These are phyloP conservation scores for Molothrus ater DNA, from an alignment of 2,797 vertebrate species.

Conservation along the genomic window DNA sequence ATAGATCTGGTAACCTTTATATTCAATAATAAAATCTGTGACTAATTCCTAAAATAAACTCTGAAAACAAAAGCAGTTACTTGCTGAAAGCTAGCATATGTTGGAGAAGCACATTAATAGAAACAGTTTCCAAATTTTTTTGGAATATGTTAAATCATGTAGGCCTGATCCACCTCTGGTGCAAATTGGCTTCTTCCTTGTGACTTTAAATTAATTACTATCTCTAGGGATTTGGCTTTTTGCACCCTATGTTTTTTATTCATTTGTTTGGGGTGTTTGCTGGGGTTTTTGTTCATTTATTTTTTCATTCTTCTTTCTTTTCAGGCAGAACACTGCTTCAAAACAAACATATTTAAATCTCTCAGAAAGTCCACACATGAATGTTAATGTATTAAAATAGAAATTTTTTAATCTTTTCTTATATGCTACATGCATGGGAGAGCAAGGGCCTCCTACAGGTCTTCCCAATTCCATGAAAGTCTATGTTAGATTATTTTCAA, in stretches of 20 bases:
- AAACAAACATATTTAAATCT: neutral
- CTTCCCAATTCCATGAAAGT: neutral
- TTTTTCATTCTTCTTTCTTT: neutral
- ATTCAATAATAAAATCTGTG: slow-evolving; percentile 31
- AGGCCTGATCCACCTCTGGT: neutral
- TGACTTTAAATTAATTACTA: neutral
- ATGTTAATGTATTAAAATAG: neutral
- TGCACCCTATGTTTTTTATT: accelerated
- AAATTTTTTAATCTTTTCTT: neutral
- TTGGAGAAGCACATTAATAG: neutral
- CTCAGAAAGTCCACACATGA: neutral
- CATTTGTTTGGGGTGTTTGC: accelerated
- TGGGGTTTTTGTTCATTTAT: accelerated
- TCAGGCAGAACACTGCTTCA: neutral
- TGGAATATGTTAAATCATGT: neutral
- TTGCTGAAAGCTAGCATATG: slow-evolving; percentile 1
- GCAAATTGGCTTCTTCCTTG: neutral
- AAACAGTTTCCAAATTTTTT: neutral
- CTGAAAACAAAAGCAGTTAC: neutral
- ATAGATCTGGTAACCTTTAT: slow-evolving; percentile 49
- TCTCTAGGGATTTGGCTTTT: neutral
- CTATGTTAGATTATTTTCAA: neutral
- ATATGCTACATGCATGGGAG: neutral
- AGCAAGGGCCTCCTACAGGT: neutral
- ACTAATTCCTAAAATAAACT: slow-evolving; percentile 49